phyloP scores from a whole-genome alignment of 2,888 invertebrate genomes.

The Julus scandinavius region DNA sequence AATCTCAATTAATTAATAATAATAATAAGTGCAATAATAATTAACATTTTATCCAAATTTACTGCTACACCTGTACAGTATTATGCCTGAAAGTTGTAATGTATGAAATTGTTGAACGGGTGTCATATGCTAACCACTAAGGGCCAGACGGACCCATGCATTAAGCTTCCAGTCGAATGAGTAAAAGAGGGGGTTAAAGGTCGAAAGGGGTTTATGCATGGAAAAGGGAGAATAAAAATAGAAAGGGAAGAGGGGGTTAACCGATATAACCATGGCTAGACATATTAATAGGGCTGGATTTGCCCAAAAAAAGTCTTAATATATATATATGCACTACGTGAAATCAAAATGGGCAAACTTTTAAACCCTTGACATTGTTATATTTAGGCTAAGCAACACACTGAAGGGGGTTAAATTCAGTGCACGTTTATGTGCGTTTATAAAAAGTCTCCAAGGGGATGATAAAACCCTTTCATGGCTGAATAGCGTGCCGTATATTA shows the following conservation, averaged over 20 bases:
- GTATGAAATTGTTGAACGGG: not conserved
- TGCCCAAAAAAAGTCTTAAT: not conserved
- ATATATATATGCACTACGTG: constrained; percentile 33
- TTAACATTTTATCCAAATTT: not conserved
- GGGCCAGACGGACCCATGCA: not conserved
- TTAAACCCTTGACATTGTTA: constrained; percentile 18
- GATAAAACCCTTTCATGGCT: constrained; percentile 21
- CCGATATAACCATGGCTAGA: constrained; percentile 21
- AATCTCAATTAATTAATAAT: too few species aligned
- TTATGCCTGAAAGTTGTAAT: not conserved
- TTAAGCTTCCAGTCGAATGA: not conserved
- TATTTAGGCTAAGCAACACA: not conserved
- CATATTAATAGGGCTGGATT: constrained; percentile 25
- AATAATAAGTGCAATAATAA: too few species aligned
- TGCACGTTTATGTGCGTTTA: not conserved
- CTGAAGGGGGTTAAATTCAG: constrained; percentile 3
- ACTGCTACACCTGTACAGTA: not conserved
- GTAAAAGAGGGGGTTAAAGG: constrained; percentile 27
- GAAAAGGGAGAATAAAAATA: constrained; percentile 7
- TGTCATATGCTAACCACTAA: not conserved
- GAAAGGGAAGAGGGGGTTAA: constrained; percentile 20
- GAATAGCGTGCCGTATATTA: constrained; percentile 17
- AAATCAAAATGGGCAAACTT: constrained; percentile 26
- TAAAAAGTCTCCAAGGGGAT: constrained; percentile 1
- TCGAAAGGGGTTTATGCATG: constrained; percentile 2